Base-by-base conservation (phyloP, 2,797 vertebrate species). In the Fratercula arctica region DNA sequence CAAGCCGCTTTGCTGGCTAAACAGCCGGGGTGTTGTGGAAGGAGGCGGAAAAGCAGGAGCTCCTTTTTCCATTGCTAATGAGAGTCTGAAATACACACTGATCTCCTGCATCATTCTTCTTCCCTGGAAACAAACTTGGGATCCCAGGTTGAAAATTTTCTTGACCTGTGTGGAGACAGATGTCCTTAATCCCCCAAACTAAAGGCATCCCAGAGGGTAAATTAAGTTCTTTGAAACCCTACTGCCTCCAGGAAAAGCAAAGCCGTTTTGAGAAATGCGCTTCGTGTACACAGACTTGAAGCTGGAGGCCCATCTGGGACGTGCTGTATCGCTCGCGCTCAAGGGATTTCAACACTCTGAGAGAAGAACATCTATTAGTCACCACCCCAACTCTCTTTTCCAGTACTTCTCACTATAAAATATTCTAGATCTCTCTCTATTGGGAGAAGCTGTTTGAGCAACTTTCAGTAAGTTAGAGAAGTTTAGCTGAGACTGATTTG, bases 241-340 rank as follows among this genome's bases (percentile, higher is more conserved):
- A 13, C 43, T 85, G 8, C 26, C 16, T 45, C 7, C 24, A 79
- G 67, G 31, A 88, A 54, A 9, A 83, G 18, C 28, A 84, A 85
- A 67, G 24, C 18, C 1, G 3, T 87, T 88, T 84, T 78, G 26
- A 86, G 54, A 75, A 76, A 72, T 1, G 13, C 13, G 19, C 23
- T 76, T 88, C 37, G n/a, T 57, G 28, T 25, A 29, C 1, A 1
- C 10, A 37, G 13, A 5, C 3, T 8, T 77, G 26, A 41, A 78
- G 19, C 9, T 69, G 33, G 66, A 88, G 79, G 25, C 75, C 67
- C 11, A 2, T 3, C 25, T 73, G 46, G 37, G 51, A 61, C 14
- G 10, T 45, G 16, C 21, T 79, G 31, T 13, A 33, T 39, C 29
- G 41, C 16, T 43, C 0, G 0, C 3, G 12, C 31, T 28, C 41